phyloP scores from a whole-genome alignment of 2,888 invertebrate genomes.

The Andrena trimmerana region DNA sequence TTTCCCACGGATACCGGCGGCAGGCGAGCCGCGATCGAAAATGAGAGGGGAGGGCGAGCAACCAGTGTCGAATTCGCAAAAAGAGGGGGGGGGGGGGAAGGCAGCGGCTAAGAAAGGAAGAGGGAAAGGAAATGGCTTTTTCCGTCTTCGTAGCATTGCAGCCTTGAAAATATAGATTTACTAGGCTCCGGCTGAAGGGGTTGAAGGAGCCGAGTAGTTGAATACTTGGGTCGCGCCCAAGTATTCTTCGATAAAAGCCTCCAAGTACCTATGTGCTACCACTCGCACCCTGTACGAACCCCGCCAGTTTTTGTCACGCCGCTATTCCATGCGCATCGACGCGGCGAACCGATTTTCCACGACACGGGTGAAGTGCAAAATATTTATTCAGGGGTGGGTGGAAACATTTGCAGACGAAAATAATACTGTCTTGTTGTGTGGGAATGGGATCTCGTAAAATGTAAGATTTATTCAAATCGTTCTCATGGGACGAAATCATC shows the following conservation, averaged over 20 bases:
- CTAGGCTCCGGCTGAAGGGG: conserved; percentile 67
- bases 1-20: neutral
- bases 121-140: conserved; percentile 72
- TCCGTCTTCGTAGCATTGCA: conserved; percentile 66
- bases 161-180: conserved; percentile 77
- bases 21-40: conserved; percentile 1
- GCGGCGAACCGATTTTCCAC: neutral
- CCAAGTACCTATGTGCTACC: conserved; percentile 67
- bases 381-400: neutral
- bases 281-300: conserved; percentile 35
- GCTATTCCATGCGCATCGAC: conserved; percentile 11
- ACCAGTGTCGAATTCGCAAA: conserved; percentile 16
- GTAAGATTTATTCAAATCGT: neutral
- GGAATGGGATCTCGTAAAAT: neutral
- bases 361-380: conserved; percentile 3
- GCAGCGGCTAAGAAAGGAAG: conserved; percentile 51
- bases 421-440: neutral
- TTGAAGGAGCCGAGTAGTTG: conserved; percentile 72
- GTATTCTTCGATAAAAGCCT: conserved; percentile 76
- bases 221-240: conserved; percentile 77
- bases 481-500: too few relatives aligned
- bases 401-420: neutral
- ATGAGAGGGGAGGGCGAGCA: neutral
- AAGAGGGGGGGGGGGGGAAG: conserved; percentile 28
- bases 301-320: conserved; percentile 25